A percentile compares a stretch with the other conserved stretches of the same genome.
Evolutionary conservation across 1,140 invertebrate species (phyloP).

Genomic region (Streblospio benedicti): DNA sequence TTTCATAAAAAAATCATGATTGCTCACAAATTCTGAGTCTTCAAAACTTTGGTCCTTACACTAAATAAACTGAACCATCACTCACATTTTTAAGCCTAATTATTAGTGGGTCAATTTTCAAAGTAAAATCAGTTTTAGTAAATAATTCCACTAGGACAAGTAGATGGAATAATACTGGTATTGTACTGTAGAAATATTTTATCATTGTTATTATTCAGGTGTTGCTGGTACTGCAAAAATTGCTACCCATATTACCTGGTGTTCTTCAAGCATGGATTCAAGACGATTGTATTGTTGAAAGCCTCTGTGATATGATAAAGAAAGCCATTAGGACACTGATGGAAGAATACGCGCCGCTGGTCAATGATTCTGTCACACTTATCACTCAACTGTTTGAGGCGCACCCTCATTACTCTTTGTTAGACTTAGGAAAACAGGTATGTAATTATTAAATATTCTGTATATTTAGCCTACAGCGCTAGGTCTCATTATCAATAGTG

Average conservation of each 20-base stretch:
- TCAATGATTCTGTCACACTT: constrained; percentile 61
- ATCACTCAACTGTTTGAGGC: constrained; percentile 60
- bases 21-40: too few relatives aligned
- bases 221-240: constrained; percentile 53
- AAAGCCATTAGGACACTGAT: constrained; percentile 59
- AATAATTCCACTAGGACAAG: too few relatives aligned
- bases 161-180: too few relatives aligned
- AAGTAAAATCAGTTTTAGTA: too few relatives aligned
- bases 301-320: constrained; percentile 62
- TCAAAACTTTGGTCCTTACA: too few relatives aligned
- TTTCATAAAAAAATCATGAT: too few relatives aligned
- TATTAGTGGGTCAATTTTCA: too few relatives aligned
- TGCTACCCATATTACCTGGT: constrained; percentile 53
- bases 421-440: constrained; percentile 66
- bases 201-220: constrained; percentile 35
- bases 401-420: constrained; percentile 58
- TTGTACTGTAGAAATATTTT: constrained; percentile 13
- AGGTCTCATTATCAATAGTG: too few relatives aligned
- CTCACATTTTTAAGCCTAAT: too few relatives aligned
- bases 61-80: too few relatives aligned
- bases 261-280: constrained; percentile 53
- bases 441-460: too few relatives aligned
- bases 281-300: constrained; percentile 56
- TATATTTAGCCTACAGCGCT: too few relatives aligned
- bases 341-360: constrained; percentile 56